Conservation (phyloP, 2,888 invertebrate genomes). For the Girardia tigrina region DNA sequence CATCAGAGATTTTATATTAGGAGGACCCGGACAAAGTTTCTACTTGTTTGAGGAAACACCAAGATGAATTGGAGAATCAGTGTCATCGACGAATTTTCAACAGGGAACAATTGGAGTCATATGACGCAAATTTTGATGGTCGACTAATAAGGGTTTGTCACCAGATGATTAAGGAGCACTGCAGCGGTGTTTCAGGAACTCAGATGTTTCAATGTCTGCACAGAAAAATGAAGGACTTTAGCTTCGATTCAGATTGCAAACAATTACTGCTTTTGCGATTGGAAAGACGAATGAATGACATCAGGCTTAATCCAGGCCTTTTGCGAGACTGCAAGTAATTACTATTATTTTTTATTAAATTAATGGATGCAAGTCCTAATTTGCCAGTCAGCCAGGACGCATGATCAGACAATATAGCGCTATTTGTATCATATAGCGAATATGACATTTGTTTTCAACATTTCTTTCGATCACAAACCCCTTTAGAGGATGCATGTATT, state of each 20-base stretch:
- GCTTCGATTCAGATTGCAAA: constrained; percentile 70
- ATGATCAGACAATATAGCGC: too few relatives aligned
- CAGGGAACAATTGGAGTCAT: constrained; percentile 69
- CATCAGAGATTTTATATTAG: not conserved
- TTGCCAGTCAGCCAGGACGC: too few relatives aligned
- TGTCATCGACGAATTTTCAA: constrained; percentile 72
- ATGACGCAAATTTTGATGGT: constrained; percentile 73
- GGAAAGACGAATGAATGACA: constrained; percentile 60
- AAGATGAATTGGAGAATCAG: constrained; percentile 54
- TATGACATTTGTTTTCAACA: too few relatives aligned
- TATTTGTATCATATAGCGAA: too few relatives aligned
- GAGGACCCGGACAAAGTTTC: constrained; percentile 35
- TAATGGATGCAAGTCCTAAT: too few relatives aligned
- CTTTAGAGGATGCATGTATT: too few relatives aligned
- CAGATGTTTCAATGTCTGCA: constrained; percentile 51
- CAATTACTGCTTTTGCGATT: constrained; percentile 70
- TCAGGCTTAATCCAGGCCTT: constrained; percentile 70
- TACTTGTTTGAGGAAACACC: constrained; percentile 54
- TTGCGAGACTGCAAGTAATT: constrained; percentile 61
- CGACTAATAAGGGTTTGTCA: constrained; percentile 71
- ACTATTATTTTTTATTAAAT: not conserved
- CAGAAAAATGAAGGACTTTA: constrained; percentile 62
- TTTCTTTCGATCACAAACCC: too few relatives aligned
- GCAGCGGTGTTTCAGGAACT: constrained; percentile 60
- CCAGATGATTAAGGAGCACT: constrained; percentile 70